A percentile compares a stretch with the other conserved stretches of the same genome.
phyloP scores from a whole-genome alignment of 2,888 invertebrate species.

The Podotricha telesiphe region DNA sequence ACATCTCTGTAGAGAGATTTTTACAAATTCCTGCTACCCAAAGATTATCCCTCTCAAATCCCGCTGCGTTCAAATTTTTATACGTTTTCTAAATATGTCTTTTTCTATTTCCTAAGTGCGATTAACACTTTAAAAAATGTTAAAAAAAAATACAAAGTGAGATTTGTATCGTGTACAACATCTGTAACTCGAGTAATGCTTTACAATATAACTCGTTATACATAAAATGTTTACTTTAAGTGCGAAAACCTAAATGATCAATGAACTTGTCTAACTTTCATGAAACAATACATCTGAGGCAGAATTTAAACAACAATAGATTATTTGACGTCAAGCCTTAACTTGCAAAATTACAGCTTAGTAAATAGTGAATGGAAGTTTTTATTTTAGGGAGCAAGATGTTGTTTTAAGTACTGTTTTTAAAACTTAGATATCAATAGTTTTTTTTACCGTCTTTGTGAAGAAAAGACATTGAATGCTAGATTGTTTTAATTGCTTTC shows the following conservation, averaged over 20 bases:
- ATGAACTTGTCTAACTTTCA: conserved; percentile 20
- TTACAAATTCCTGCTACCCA: too few species aligned
- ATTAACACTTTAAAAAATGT: too few species aligned
- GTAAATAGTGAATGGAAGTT: background rate
- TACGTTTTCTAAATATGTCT: too few species aligned
- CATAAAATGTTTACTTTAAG: background rate
- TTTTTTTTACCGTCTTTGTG: too few species aligned
- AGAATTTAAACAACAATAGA: conserved; percentile 33
- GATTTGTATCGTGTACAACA: too few species aligned
- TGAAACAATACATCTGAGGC: conserved; percentile 28
- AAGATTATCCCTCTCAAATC: too few species aligned
- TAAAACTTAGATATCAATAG: too few species aligned
- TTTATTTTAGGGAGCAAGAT: background rate
- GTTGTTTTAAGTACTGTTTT: background rate
- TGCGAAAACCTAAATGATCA: conserved; percentile 25
- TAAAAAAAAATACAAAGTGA: too few species aligned
- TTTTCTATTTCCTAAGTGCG: too few species aligned
- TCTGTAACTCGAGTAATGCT: background rate
- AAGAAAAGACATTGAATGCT: background rate
- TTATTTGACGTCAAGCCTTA: conserved; percentile 21
- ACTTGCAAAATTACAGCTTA: background rate
- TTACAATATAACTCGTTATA: background rate
- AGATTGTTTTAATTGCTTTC: too few species aligned
- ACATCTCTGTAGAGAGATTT: too few species aligned
- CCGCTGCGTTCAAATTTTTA: too few species aligned